Evolutionary conservation across 2,113 vertebrate species (phyloP).

Genomic region (Podiceps cristatus): DNA sequence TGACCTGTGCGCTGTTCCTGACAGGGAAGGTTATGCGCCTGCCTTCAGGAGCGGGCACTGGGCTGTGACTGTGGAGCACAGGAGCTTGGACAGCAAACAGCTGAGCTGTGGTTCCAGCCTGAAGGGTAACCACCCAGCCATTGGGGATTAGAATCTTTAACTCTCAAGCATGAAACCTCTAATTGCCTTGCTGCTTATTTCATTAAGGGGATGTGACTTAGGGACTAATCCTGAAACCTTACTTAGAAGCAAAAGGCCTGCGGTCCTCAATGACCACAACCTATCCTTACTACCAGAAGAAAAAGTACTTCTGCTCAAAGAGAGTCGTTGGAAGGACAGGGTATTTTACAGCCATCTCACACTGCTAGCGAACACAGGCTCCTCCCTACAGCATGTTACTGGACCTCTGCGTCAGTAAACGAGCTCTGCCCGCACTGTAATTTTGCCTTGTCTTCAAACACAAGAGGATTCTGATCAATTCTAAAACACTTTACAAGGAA

Average conservation of each 20-base stretch:
- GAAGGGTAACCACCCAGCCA: accelerated
- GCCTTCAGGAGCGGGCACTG: not conserved
- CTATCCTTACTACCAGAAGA: not conserved
- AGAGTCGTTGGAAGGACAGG: not conserved
- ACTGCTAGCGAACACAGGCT: not conserved
- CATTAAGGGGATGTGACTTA: not conserved
- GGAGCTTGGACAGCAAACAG: not conserved
- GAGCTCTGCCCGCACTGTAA: not conserved
- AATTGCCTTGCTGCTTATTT: not conserved
- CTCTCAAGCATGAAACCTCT: not conserved
- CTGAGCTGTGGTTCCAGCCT: not conserved
- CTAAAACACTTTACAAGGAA: not conserved
- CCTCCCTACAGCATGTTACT: not conserved
- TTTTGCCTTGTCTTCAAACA: not conserved
- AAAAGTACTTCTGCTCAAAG: not conserved
- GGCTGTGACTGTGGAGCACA: not conserved
- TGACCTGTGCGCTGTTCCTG: not conserved
- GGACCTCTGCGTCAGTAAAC: not conserved
- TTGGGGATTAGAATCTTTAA: not conserved
- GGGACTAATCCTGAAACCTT: not conserved
- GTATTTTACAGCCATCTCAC: not conserved
- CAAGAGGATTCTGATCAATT: not conserved
- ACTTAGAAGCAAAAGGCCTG: not conserved
- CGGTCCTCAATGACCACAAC: not conserved
- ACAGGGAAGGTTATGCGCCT: not conserved